Evolutionary conservation across 2,113 vertebrate genomes (phyloP).

Genomic region (Microcebus murinus): DNA sequence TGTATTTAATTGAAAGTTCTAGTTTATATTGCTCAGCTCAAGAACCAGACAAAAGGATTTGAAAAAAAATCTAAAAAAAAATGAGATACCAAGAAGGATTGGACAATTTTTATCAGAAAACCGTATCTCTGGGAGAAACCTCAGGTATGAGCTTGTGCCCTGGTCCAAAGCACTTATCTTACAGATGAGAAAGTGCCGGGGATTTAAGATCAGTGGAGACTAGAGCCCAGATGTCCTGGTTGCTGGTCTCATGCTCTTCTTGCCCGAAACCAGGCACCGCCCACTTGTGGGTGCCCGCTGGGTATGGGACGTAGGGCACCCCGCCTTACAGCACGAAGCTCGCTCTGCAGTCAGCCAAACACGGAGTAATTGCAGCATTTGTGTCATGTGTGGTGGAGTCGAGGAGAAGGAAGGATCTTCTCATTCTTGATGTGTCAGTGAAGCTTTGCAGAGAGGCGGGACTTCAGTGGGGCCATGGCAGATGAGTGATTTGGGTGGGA

Average conservation of each 20-base stretch:
- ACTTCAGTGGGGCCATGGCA: background rate
- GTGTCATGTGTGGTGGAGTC: background rate
- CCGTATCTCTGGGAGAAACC: background rate
- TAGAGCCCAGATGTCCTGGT: background rate
- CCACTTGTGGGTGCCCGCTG: background rate
- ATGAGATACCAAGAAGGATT: background rate
- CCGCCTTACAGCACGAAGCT: background rate
- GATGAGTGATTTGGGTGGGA: background rate
- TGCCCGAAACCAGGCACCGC: background rate
- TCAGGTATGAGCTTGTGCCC: background rate
- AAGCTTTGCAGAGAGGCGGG: background rate
- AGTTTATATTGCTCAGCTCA: background rate
- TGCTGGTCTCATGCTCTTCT: background rate
- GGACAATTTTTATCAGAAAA: background rate
- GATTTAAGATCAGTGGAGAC: background rate
- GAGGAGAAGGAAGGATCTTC: background rate
- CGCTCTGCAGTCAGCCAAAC: background rate
- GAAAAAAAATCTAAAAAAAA: slow-evolving; percentile 17
- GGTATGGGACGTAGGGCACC: background rate
- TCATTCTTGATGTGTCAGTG: background rate
- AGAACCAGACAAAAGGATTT: background rate
- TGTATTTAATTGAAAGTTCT: background rate
- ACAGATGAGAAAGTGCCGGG: background rate
- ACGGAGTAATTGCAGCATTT: no score
- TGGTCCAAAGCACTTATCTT: background rate